These are phyloP conservation scores for Hartigia nigra DNA, from an alignment of 2,888 invertebrate genomes.

Conservation along the genomic window DNA sequence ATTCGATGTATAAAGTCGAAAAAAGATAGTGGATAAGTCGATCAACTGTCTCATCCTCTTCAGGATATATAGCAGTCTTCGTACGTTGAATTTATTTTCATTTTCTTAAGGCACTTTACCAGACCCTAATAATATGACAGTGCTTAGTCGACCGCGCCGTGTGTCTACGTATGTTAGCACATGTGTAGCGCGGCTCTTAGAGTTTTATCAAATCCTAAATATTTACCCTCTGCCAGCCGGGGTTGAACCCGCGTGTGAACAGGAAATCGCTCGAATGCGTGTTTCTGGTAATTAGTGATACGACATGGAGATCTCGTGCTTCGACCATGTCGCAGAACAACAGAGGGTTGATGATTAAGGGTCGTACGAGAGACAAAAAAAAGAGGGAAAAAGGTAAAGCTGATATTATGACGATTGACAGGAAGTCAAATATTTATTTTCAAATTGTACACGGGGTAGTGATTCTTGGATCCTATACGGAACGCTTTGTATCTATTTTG, in stretches of 20 bases:
- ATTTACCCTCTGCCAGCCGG: conserved; percentile 4
- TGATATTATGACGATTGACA: neutral
- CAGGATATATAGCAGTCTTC: neutral
- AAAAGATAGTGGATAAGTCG: neutral
- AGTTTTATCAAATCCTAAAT: conserved; percentile 7
- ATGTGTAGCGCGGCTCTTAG: neutral
- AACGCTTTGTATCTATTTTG: neutral
- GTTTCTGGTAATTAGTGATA: neutral
- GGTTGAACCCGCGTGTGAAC: neutral
- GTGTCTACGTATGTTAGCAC: neutral
- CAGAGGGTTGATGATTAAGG: neutral
- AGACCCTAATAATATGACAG: neutral
- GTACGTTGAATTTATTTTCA: neutral
- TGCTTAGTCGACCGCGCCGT: neutral
- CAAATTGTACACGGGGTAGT: neutral
- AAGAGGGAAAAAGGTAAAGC: no score
- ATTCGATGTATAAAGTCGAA: neutral
- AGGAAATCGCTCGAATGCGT: neutral
- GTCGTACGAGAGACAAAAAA: neutral
- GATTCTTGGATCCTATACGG: neutral
- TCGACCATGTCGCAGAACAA: neutral
- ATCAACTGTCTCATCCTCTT: neutral
- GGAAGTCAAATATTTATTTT: neutral
- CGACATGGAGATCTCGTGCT: neutral
- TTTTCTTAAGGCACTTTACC: neutral